Evolutionary conservation across 2,797 vertebrate genomes (phyloP), one percentile per base, ranked within the genome.

Genomic region (Protonibea diacanthus): DNA sequence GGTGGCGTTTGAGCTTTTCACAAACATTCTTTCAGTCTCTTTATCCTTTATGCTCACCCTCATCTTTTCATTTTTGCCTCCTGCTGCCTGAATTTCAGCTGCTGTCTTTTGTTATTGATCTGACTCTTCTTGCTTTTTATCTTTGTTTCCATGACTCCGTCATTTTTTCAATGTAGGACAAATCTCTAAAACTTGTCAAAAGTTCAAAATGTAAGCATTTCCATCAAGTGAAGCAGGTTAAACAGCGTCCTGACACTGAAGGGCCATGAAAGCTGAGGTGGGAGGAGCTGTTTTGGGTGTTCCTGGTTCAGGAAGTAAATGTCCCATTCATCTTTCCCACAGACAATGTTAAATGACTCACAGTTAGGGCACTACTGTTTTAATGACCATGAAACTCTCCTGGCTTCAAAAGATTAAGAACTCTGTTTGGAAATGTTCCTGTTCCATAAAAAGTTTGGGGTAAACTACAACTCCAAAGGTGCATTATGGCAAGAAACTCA

Each of bases 1-100:
- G 60, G 69, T 81, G 51, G 4, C 49, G 64, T 79, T 21, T 25
- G 81, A 27, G 44, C n/a, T 58, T 60, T 72, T 73, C 49, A 55
- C 27, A 29, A 12, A 21, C 17, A 29, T 59, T 75, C 20, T 51
- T 40, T 48, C 17, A 42, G 1, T 53, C 38, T 6, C 8, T 38
- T 3, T 17, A 2, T 63, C 11, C 23, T 75, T 57, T 18, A 63
- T 17, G 2, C 47, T 68, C 15, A n/a, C 33, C n/a, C 42, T 48
- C 14, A 21, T 59, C 52, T 38, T 44, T 45, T 44, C 20, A 21
- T 76, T 52, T 59, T 21, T 48, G 6, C 21, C 58, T 69, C 25
- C 13, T n/a, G n/a, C n/a, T n/a, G n/a, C n/a, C 3, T 21, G 11
- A 11, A 18, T 78, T 17, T 59, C 18, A 21, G 0, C 53, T 10